Evolutionary conservation across 2,113 vertebrate genomes (phyloP).

Genomic region (Elephantulus edwardii): DNA sequence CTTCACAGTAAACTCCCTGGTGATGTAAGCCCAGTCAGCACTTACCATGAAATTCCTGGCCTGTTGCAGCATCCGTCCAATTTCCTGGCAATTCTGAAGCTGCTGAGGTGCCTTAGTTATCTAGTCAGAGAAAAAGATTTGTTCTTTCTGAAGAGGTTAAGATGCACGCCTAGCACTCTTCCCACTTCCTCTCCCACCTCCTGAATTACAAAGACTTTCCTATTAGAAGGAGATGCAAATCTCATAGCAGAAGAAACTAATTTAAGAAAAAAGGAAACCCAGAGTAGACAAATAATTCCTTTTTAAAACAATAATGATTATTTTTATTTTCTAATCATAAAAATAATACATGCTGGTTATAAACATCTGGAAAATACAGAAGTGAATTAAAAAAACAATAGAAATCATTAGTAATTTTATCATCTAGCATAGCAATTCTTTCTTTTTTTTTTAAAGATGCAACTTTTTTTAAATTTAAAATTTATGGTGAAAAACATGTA

Average conservation of each 20-base stretch:
- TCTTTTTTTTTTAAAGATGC: too few species aligned
- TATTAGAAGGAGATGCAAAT: not conserved
- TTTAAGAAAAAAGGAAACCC: not conserved
- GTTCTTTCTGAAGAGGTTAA: slow-evolving; percentile 68
- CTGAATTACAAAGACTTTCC: not conserved
- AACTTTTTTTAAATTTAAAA: too few species aligned
- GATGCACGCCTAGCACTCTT: not conserved
- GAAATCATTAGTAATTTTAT: slow-evolving; percentile 28
- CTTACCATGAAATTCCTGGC: slow-evolving; percentile 78
- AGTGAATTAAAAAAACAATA: slow-evolving; percentile 5
- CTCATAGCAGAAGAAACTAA: not conserved
- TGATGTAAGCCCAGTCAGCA: not conserved
- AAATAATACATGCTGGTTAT: not conserved
- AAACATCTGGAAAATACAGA: slow-evolving; percentile 21
- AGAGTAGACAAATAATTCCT: not conserved
- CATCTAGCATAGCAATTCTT: not conserved
- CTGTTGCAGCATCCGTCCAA: slow-evolving; percentile 79
- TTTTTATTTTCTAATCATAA: slow-evolving; percentile 4
- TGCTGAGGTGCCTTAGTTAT: slow-evolving; percentile 77
- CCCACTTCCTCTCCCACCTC: not conserved
- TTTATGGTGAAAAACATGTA: too few species aligned
- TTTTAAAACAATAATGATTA: not conserved
- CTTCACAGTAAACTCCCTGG: not conserved
- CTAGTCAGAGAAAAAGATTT: slow-evolving; percentile 80
- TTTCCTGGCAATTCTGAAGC: slow-evolving; percentile 81